These are phyloP conservation scores for Brachionus calyciflorus DNA, from an alignment of 1,140 invertebrate species.

Conservation along the genomic window DNA sequence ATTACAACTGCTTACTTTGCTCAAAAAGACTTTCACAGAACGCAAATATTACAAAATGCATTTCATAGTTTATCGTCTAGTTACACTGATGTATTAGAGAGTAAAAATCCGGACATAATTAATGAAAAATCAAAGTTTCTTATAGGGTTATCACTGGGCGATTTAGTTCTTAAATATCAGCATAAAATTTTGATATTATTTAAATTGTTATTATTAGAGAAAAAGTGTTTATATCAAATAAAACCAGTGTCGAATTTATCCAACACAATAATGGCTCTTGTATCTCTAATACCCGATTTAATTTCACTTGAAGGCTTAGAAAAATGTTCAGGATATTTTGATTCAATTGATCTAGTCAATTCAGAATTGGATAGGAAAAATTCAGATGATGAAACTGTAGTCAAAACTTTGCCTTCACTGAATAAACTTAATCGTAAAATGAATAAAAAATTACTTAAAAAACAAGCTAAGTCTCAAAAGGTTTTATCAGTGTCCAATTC, in stretches of 20 bases:
- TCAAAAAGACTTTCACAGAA: constrained; percentile 67
- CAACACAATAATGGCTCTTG: constrained; percentile 76
- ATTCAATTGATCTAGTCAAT: constrained; percentile 37
- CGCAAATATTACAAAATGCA: constrained; percentile 83
- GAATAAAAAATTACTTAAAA: constrained; percentile 31
- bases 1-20: constrained; percentile 96
- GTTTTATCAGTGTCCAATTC: not conserved
- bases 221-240: constrained; percentile 79
- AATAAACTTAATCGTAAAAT: constrained; percentile 20
- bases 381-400: not conserved
- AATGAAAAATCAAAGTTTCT: constrained; percentile 49
- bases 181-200: constrained; percentile 89
- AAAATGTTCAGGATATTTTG: constrained; percentile 34
- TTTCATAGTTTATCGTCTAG: constrained; percentile 83
- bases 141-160: constrained; percentile 73
- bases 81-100: not conserved
- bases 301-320: not conserved
- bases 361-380: not conserved
- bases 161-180: constrained; percentile 78
- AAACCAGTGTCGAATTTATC: constrained; percentile 86
- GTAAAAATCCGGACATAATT: not conserved
- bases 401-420: not conserved
- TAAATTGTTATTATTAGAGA: constrained; percentile 85
- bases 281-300: constrained; percentile 84
- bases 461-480: not conserved